These are phyloP conservation scores for Sebastes umbrosus DNA, from an alignment of 2,797 vertebrate species.

Conservation along the genomic window DNA sequence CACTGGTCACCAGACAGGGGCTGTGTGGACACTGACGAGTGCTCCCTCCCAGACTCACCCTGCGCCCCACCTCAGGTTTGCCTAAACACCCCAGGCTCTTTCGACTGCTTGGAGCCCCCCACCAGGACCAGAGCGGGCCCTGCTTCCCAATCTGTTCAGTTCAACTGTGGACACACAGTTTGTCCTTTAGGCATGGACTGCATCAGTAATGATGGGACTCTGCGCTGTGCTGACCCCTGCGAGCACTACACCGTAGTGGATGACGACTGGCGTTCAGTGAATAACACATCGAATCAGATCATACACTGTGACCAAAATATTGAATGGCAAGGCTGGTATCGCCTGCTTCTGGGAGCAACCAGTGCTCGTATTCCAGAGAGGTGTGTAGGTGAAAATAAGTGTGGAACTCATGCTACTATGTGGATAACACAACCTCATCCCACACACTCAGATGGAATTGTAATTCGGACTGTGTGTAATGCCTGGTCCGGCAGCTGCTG, in stretches of 20 bases:
- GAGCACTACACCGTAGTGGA: conserved; percentile 46
- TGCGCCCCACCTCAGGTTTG: conserved; percentile 40
- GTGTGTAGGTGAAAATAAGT: conserved; percentile 36
- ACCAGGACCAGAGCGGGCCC: background rate
- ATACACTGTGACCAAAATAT: background rate
- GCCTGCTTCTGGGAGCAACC: conserved; percentile 39
- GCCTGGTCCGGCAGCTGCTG: background rate
- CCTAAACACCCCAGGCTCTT: conserved; percentile 64
- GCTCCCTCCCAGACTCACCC: conserved; percentile 44
- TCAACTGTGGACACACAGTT: conserved; percentile 21
- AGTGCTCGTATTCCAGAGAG: conserved; percentile 63
- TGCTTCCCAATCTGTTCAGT: conserved; percentile 13
- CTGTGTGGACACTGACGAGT: conserved; percentile 77
- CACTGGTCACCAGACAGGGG: conserved; percentile 41
- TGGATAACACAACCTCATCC: conserved; percentile 62
- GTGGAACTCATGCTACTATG: conserved; percentile 62
- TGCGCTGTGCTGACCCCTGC: conserved; percentile 67
- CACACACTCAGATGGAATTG: conserved; percentile 36
- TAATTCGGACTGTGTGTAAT: conserved; percentile 38
- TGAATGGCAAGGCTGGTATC: conserved; percentile 74
- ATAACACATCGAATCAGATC: background rate
- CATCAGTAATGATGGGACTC: background rate
- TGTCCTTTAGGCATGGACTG: conserved; percentile 67
- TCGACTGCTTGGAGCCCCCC: conserved; percentile 24
- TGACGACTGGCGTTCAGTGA: conserved; percentile 63